phyloP scores from a whole-genome alignment of 2,113 vertebrate species.

The Rhinoderma darwinii region DNA sequence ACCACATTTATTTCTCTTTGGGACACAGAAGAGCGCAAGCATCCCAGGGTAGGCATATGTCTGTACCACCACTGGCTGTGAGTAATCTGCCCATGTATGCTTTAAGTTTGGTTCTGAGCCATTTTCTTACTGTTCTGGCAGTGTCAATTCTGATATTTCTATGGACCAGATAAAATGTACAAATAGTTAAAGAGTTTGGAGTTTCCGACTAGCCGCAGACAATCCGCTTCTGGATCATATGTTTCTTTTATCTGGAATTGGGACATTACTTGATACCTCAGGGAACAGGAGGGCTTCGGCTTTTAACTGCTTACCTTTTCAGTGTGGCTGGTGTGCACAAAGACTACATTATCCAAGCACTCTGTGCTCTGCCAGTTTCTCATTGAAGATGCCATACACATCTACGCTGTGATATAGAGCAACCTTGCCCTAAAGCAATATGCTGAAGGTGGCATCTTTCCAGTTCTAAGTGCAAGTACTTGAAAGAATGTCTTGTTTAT shows the following conservation, averaged over 20 bases:
- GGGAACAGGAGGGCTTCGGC: background rate
- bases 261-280: background rate
- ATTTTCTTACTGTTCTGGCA: no score
- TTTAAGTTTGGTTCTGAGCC: background rate
- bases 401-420: slow-evolving; percentile 21
- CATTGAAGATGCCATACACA: slow-evolving; percentile 6
- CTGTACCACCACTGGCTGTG: no score
- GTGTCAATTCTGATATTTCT: background rate
- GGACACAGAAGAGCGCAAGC: no score
- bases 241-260: background rate
- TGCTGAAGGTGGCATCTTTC: background rate
- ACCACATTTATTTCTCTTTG: no score
- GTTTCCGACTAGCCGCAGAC: background rate
- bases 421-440: background rate
- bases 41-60: no score
- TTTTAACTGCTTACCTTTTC: slow-evolving; percentile 12
- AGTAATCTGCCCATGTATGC: no score
- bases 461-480: slow-evolving; percentile 7
- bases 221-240: background rate
- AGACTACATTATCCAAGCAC: slow-evolving; percentile 33
- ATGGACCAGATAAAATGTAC: background rate
- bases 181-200: background rate
- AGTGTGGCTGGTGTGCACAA: slow-evolving; percentile 6
- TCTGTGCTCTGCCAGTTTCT: slow-evolving; percentile 8
- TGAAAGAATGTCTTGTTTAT: background rate